Conservation (phyloP, 2,797 vertebrate genomes). For the Catamblyrhynchus diadema region DNA sequence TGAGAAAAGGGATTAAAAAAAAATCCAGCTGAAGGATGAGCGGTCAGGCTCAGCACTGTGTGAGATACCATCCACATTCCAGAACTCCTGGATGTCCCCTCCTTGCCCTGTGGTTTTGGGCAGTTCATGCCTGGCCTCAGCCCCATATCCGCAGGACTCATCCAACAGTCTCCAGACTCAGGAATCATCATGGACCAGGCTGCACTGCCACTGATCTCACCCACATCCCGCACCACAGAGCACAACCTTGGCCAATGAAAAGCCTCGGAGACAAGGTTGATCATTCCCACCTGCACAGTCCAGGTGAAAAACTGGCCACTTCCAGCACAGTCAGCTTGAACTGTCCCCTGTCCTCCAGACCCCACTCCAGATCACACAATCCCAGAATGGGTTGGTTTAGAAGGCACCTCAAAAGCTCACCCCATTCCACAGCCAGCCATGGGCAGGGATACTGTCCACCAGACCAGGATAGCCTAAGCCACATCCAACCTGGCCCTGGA, state of each 20-base stretch:
- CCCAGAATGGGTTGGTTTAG: neutral
- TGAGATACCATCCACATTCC: rapidly evolving
- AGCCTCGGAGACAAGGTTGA: rapidly evolving
- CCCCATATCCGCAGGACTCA: constrained; percentile 99
- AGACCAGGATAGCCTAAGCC: neutral
- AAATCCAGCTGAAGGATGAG: rapidly evolving
- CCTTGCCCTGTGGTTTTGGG: neutral
- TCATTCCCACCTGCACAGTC: neutral
- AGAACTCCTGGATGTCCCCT: neutral
- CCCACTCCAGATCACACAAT: neutral
- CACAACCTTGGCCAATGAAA: neutral
- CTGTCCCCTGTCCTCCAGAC: neutral
- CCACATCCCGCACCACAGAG: neutral
- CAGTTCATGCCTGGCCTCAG: constrained; percentile 81
- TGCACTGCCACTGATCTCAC: neutral
- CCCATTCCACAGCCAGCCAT: rapidly evolving
- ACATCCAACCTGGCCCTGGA: neutral
- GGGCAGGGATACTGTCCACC: neutral
- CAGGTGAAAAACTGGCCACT: neutral
- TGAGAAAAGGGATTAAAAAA: neutral
- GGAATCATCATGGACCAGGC: constrained; percentile 87
- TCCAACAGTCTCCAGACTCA: constrained; percentile 83
- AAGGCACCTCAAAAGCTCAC: neutral
- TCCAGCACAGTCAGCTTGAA: neutral
- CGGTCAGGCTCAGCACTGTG: rapidly evolving